Base-by-base conservation (phyloP, 2,113 vertebrate species). In the Herpetotheres cachinnans region DNA sequence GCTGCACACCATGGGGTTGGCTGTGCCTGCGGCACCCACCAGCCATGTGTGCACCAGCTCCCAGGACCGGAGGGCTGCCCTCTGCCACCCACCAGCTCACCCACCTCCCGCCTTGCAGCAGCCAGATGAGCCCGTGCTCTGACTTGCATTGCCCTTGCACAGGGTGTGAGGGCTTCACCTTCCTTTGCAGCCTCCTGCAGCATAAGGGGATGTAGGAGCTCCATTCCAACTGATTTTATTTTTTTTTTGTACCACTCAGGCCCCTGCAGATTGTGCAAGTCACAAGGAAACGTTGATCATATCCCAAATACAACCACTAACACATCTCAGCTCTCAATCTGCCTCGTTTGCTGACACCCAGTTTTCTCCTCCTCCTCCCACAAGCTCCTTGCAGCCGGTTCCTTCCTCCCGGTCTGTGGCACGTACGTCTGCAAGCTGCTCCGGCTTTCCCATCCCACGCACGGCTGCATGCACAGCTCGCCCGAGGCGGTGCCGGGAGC, bases 341-440 rank as follows among this genome's bases (percentile, higher is more conserved):
- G 93, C 94, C 90, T 96, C 65, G 2, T 59, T 95, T 83, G 82
- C 94, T 93, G 91, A 92, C 96, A 95, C 89, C 54, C 85, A 18
- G 66, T 21, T 95, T 83, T 90, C 70, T 94, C 59, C 89, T 84
- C 58, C 83, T 94, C 87, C 94, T 95, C 94, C 96, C 93, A 95
- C 89, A 10, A 59, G 89, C 82, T 96, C 72, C 93, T 95, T 5
- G 1, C 92, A 93, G 97, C 88, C 86, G 11, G 78, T 54, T 93
- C 73, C 83, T 95, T 95, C 95, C 94, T 91, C 78, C 54, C 2
- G 2, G 62, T 34, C 67, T 74, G 62, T 5, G 1, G 83, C 86
- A 83, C 18, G 7, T 29, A 61, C 0, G 26, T 70, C 93, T 91
- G 49, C 97, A 85, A 89, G 86, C 93, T 95, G 96, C 83, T 96